phyloP scores from a whole-genome alignment of 2,888 invertebrate genomes.

The Serrognathus titanus region DNA sequence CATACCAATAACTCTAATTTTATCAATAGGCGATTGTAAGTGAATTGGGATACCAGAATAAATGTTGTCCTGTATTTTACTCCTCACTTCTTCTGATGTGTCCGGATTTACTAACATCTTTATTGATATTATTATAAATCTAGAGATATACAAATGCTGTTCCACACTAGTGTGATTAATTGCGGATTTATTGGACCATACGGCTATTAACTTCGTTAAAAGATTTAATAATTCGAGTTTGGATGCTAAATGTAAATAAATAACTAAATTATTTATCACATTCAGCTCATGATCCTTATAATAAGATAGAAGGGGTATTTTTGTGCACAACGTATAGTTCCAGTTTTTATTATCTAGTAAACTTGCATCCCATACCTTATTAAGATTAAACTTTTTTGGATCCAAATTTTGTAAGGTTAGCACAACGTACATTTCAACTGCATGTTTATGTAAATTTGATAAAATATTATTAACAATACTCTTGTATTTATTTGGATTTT shows the following conservation, averaged over 20 bases:
- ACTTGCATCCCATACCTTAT: constrained; percentile 53
- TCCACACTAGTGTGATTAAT: constrained; percentile 61
- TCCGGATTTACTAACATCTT: constrained; percentile 50
- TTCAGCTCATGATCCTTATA: constrained; percentile 47
- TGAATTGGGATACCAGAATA: constrained; percentile 67
- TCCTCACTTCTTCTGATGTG: constrained; percentile 32
- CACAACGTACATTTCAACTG: constrained; percentile 58
- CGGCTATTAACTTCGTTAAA: constrained; percentile 55
- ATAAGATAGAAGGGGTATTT: constrained; percentile 57
- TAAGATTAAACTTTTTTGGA: constrained; percentile 49
- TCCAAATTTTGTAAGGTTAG: constrained; percentile 55
- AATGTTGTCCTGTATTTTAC: constrained; percentile 53
- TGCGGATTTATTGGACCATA: constrained; percentile 68
- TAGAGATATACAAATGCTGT: constrained; percentile 69
- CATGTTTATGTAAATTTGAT: constrained; percentile 54
- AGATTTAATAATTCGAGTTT: constrained; percentile 47
- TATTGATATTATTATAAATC: constrained; percentile 59
- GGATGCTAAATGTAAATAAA: constrained; percentile 54
- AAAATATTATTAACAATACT: constrained; percentile 55
- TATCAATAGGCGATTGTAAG: constrained; percentile 60
- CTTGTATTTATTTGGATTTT: constrained; percentile 33
- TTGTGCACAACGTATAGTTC: constrained; percentile 63
- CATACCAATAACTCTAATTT: constrained; percentile 70
- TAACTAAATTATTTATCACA: constrained; percentile 59
- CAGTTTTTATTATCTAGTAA: constrained; percentile 58